A percentile compares a stretch with the other conserved stretches of the same genome.
phyloP scores from a whole-genome alignment of 2,797 vertebrate genomes.

The Hapalemur alaotrensis region DNA sequence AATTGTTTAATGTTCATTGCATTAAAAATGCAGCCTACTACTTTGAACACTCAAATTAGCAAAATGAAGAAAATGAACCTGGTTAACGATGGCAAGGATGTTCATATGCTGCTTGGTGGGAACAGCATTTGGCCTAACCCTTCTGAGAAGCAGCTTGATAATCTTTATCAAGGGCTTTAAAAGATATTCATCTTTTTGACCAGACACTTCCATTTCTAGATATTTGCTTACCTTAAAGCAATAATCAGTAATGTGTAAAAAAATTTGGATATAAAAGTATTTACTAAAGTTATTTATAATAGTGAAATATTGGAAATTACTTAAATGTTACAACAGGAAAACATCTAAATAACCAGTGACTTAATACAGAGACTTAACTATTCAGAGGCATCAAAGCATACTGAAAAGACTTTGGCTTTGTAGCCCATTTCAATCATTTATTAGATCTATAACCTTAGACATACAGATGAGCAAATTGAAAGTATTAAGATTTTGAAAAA shows the following conservation, averaged over 20 bases:
- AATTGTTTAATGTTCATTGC: not conserved
- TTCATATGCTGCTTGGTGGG: not conserved
- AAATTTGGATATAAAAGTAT: not conserved
- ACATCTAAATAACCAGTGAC: not conserved
- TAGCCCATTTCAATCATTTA: not conserved
- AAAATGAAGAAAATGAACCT: not conserved
- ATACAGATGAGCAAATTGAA: not conserved
- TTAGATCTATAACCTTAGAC: not conserved
- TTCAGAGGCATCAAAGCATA: not conserved
- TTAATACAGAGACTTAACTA: not conserved
- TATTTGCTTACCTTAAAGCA: not conserved
- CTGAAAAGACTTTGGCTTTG: not conserved
- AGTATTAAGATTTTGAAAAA: not conserved
- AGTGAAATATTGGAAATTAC: not conserved
- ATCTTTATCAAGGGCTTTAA: not conserved
- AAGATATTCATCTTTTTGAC: not conserved
- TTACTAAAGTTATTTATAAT: constrained; percentile 1
- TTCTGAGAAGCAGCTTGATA: not conserved
- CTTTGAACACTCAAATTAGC: constrained; percentile 15
- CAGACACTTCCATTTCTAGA: not conserved
- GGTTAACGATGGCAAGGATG: not conserved
- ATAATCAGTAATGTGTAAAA: not conserved
- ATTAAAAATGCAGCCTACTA: not conserved
- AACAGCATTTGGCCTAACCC: not conserved
- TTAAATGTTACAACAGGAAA: not conserved